Evolutionary conservation across 2,797 vertebrate species (phyloP), one percentile per base, ranked within the genome.

Genomic region (Apodemus agrarius): DNA sequence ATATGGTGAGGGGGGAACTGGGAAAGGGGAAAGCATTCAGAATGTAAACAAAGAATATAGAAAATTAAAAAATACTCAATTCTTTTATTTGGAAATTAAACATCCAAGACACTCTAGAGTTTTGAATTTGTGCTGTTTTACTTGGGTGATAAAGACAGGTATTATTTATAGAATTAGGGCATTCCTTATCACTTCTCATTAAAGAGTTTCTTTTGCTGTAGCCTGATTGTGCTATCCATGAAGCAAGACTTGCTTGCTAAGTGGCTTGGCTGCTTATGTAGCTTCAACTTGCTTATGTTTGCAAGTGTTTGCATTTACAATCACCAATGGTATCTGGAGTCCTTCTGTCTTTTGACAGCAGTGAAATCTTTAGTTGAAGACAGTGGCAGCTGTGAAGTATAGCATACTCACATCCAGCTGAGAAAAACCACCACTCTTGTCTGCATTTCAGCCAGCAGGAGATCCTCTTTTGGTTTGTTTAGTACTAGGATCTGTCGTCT

Each of bases 401-500:
- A 54, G n/a, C 80, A 63, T 72, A 54, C 65, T 94, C 92, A 78
- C 69, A 49, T 94, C 86, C 87, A 91, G 21, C 93, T 69, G 90
- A 95, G 96, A 85, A 89, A 95, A 97, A 82, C 7, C 84, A 76
- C 76, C 29, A 52, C 37, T 97, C 37, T 89, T 96, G 34, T 54
- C 59, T 93, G 49, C 6, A 46, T 61, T 96, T 59, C 57, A 90
- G 29, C 92, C 89, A 86, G 89, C 93, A 97, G 87, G 96, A 91
- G 80, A 46, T 83, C 95, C 72, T 92, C 75, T 94, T 94, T 96
- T 31, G 69, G 83, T 87, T 93, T 93, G 74, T 93, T 96, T 97
- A 95, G 89, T 90, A 89, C 37, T 43, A 49, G 22, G 74, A 31
- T 37, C 69, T 96, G 92, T 94, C 91, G 76, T 92, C 81, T 78